phyloP scores from a whole-genome alignment of 2,113 vertebrate genomes.

The Daboia siamensis region DNA sequence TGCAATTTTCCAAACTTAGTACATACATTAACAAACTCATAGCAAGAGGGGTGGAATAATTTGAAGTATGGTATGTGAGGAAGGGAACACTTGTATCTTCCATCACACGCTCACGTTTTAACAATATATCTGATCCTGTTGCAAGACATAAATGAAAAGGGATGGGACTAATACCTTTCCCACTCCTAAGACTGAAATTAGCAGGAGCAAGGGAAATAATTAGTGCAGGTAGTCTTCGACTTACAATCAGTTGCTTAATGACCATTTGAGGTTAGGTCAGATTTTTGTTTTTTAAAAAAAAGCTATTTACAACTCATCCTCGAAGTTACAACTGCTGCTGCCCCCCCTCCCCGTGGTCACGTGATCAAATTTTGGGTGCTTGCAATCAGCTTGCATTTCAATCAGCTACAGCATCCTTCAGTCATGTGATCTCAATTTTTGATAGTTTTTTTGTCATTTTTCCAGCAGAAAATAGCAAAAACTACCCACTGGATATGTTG shows the following conservation, averaged over 20 bases:
- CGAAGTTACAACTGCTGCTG: not conserved
- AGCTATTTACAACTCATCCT: not conserved
- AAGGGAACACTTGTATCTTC: not conserved
- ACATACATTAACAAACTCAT: not conserved
- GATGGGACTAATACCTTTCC: not conserved
- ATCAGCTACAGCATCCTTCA: not conserved
- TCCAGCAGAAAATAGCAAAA: not conserved
- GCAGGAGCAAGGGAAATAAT: not conserved
- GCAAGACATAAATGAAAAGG: not conserved
- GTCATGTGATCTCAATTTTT: not conserved
- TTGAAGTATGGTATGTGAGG: not conserved
- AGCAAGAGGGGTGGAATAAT: not conserved
- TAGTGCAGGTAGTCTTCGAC: not conserved
- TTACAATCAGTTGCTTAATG: not conserved
- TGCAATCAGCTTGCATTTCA: not conserved
- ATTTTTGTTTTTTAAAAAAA: not conserved
- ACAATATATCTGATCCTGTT: not conserved
- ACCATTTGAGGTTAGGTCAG: not conserved
- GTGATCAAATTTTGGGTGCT: not conserved
- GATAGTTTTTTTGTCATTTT: not conserved
- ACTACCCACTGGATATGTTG: not conserved
- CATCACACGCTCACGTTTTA: not conserved
- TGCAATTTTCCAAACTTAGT: not conserved
- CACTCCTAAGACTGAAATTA: not conserved
- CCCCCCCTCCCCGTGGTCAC: not conserved